Evolutionary conservation across 1,140 invertebrate genomes (phyloP).

Genomic region (Plectrocnemia conspersa): DNA sequence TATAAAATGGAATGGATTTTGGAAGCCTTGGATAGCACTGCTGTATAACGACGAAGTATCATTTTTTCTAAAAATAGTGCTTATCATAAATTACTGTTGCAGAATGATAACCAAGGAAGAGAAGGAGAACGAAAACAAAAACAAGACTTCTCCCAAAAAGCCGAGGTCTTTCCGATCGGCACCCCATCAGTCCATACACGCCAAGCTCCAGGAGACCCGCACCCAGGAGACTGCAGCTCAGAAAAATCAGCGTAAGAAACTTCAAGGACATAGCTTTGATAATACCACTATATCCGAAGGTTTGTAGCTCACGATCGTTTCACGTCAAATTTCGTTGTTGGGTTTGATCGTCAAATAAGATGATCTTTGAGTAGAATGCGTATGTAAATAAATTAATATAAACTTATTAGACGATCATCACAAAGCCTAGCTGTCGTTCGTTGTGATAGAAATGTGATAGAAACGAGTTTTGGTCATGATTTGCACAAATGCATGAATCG

Average conservation of each 20-base stretch:
- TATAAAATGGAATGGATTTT: too few species aligned
- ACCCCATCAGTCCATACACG: constrained; percentile 51
- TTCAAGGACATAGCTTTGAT: constrained; percentile 50
- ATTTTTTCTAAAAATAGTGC: neutral
- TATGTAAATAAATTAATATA: too few species aligned
- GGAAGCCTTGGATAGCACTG: too few species aligned
- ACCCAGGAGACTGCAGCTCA: constrained; percentile 49
- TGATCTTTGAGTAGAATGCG: too few species aligned
- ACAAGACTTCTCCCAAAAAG: constrained; percentile 58
- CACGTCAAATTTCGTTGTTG: too few species aligned
- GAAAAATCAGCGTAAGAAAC: constrained; percentile 48
- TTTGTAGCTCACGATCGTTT: constrained; percentile 18
- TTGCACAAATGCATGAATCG: neutral
- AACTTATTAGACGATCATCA: too few species aligned
- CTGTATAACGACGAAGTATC: too few species aligned
- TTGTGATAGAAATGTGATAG: too few species aligned
- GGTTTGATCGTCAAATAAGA: too few species aligned
- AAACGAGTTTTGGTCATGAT: neutral
- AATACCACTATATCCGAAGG: constrained; percentile 43
- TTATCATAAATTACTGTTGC: constrained; percentile 26
- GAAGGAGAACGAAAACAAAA: constrained; percentile 78
- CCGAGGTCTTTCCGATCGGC: constrained; percentile 50
- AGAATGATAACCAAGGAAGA: constrained; percentile 80
- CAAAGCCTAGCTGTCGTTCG: too few species aligned
- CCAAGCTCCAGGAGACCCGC: constrained; percentile 48